Percentiles rank a stretch among this genome's conserved stretches.
phyloP scores from a whole-genome alignment of 2,888 invertebrate species.

The Andrena minutula region DNA sequence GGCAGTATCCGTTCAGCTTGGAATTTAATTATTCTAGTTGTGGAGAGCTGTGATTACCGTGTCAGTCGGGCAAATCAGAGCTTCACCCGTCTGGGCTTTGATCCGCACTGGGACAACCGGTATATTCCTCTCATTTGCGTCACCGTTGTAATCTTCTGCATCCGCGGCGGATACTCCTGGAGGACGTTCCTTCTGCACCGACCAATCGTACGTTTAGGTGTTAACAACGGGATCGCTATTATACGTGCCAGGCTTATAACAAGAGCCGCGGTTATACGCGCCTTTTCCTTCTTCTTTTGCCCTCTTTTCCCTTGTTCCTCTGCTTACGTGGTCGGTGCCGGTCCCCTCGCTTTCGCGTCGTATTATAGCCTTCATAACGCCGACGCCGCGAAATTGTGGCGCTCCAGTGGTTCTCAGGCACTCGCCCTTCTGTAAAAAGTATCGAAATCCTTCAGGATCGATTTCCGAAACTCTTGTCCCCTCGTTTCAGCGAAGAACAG shows the following conservation, averaged over 20 bases:
- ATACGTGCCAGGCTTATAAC: slow-evolving; percentile 77
- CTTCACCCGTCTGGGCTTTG: slow-evolving; percentile 80
- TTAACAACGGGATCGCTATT: slow-evolving; percentile 82
- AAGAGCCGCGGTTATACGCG: slow-evolving; percentile 73
- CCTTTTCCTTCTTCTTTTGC: slow-evolving; percentile 38
- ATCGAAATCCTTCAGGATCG: neutral
- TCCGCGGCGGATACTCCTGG: slow-evolving; percentile 33
- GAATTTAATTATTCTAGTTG: slow-evolving; percentile 82
- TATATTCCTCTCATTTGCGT: slow-evolving; percentile 51
- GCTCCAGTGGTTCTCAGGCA: slow-evolving; percentile 69
- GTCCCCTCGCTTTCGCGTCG: slow-evolving; percentile 67
- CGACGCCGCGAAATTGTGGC: slow-evolving; percentile 76
- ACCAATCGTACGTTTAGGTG: slow-evolving; percentile 81
- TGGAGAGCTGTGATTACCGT: slow-evolving; percentile 81
- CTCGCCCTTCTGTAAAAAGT: neutral
- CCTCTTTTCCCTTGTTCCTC: slow-evolving; percentile 57
- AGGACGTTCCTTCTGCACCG: slow-evolving; percentile 61
- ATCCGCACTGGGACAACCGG: slow-evolving; percentile 71
- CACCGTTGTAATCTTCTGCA: slow-evolving; percentile 44
- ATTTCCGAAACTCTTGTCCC: slow-evolving; percentile 21
- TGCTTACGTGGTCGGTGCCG: slow-evolving; percentile 68
- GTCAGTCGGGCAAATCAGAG: slow-evolving; percentile 82
- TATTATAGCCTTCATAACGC: slow-evolving; percentile 80
- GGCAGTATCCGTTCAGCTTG: slow-evolving; percentile 56
- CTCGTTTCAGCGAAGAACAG: slow-evolving; percentile 72